Base-by-base conservation (phyloP, 2,113 vertebrate genomes). In the Microtus pennsylvanicus region DNA sequence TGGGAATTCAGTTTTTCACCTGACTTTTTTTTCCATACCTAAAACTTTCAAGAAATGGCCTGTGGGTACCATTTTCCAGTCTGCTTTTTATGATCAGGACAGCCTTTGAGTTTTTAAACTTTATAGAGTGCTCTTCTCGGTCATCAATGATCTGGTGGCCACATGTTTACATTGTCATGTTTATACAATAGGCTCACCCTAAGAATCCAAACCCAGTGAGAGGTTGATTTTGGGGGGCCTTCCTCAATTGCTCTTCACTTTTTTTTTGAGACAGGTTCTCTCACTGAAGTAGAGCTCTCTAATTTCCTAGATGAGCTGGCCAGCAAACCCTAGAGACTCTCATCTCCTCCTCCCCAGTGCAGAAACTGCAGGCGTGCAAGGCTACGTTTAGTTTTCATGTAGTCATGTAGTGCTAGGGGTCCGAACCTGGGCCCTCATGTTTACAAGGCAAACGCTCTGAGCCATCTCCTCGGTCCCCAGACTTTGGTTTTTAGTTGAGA, bases 1-100 rank as follows among this genome's bases (percentile, higher is more conserved):
- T 87, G 47, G 47, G 19, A 61, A 95, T 95, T 95, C 96, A 28
- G 19, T 77, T 87, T 94, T 77, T 94, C 28, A 81, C 63, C 67
- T 92, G 42, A 50, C 65, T 87, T 13, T 94, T 90, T 89, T 83
- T 83, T 55, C 85, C 63, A 80, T 75, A 61, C 42, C 50, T 50
- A 81, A 88, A 67, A 24, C 85, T 94, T 70, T 96, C 13, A 67
- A 81, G 24, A 90, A 94, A 92, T 82, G 30, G 33, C 33, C 67
- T 90, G 24, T 50, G 9, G 72, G 12, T 85, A 1, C 58, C 75
- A 61, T 83, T 94, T 94, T 87, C 42, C 19, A 87, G 42, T 38
- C 45, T 81, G 30, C 30, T 69, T 94, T 96, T 80, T 70, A 91
- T 47, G 11, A 93, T 9, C 0, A 1, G 5, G 63, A 50, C 24